These are phyloP conservation scores for Melinopterus prodromus DNA, from an alignment of 2,888 invertebrate species.

Conservation along the genomic window DNA sequence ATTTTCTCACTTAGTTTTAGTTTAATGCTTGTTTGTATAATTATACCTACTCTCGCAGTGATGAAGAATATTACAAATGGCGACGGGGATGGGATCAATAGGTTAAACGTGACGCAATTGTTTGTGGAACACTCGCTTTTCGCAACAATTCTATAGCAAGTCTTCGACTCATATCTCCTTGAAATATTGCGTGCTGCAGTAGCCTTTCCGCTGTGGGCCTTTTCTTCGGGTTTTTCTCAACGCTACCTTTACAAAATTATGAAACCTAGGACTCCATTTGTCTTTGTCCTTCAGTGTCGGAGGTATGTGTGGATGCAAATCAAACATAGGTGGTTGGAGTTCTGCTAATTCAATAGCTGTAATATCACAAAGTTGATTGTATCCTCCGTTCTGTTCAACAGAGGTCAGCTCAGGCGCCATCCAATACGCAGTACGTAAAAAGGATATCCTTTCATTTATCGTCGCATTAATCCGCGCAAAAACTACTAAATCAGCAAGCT, in stretches of 20 bases:
- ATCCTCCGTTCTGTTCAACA: constrained; percentile 98
- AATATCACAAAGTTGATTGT: constrained; percentile 99
- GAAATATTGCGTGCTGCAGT: constrained; percentile 93
- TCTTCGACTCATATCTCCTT: constrained; percentile 88
- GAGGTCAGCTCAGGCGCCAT: constrained; percentile 98
- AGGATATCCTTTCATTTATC: constrained; percentile 97
- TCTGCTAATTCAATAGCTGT: constrained; percentile 99
- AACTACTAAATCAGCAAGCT: constrained; percentile 98
- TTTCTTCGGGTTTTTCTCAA: constrained; percentile 98
- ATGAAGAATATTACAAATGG: too few species aligned
- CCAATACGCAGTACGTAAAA: constrained; percentile 99
- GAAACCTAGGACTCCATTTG: constrained; percentile 94
- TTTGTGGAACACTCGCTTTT: constrained; percentile 91
- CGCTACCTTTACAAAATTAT: constrained; percentile 94
- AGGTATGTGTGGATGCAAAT: constrained; percentile 96
- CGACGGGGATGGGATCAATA: constrained; percentile 62
- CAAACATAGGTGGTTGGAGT: constrained; percentile 99
- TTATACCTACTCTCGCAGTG: too few species aligned
- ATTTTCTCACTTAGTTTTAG: too few species aligned
- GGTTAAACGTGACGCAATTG: constrained; percentile 81
- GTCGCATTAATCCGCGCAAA: constrained; percentile 99
- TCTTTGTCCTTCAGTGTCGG: constrained; percentile 94
- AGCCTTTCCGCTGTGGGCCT: constrained; percentile 96
- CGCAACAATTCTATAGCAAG: constrained; percentile 93
- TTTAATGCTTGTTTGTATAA: too few species aligned